phyloP scores from a whole-genome alignment of 2,113 vertebrate genomes.

The Pseudonaja textilis region DNA sequence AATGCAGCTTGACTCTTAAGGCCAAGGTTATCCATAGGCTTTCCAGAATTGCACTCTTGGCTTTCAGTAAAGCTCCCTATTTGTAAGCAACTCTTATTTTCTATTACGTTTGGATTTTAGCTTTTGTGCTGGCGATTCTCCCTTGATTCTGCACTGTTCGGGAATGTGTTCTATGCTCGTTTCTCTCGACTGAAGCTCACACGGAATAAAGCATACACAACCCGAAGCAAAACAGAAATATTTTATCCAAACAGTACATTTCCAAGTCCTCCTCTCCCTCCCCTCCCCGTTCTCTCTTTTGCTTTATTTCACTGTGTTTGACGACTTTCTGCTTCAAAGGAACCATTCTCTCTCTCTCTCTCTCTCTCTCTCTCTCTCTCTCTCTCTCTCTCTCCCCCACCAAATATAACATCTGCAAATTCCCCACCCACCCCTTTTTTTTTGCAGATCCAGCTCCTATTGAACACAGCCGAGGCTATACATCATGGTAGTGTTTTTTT shows the following conservation, averaged over 20 bases:
- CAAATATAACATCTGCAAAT: not conserved
- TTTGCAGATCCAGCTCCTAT: not conserved
- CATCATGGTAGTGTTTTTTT: not conserved
- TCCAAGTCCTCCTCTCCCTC: not conserved
- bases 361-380: not conserved
- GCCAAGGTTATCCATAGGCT: not conserved
- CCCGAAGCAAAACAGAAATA: not conserved
- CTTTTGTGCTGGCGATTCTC: not conserved
- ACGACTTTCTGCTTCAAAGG: not conserved
- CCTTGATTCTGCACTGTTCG: not conserved
- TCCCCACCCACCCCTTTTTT: too few relatives aligned
- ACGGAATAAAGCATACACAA: not conserved
- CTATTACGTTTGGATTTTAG: not conserved
- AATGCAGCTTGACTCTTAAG: not conserved
- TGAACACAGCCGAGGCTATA: not conserved
- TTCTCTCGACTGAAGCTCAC: not conserved
- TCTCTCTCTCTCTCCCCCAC: not conserved
- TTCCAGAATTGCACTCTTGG: not conserved
- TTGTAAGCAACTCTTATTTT: not conserved
- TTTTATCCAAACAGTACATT: not conserved
- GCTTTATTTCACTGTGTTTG: not conserved
- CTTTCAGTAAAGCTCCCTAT: not conserved
- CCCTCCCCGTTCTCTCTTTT: not conserved
- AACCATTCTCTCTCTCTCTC: not conserved
- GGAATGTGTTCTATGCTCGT: not conserved